Evolutionary conservation across 1,140 invertebrate genomes (phyloP), one percentile per base, ranked within the genome.

Genomic region (Bombus soroeensis): DNA sequence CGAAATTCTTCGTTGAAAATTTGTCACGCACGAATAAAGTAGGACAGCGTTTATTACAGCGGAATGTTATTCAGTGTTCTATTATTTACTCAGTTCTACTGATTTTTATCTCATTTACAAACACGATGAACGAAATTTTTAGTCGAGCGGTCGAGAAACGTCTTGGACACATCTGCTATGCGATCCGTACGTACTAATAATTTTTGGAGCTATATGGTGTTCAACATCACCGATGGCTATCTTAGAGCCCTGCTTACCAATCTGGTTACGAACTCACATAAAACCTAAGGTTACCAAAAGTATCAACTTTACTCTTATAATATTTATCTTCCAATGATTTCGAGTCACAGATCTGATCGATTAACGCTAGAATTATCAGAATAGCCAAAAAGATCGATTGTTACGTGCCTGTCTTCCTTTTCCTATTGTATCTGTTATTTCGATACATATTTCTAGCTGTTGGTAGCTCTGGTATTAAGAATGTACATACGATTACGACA

Each of bases 181-280:
- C 57, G 96, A 97, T 90, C 95, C 95, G 75, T 95, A 96, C 85
- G 96, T 97, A 47, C 86, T 97, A 47, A 95, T 97, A 72, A 96
- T 96, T 77, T 95, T 96, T 41, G 96, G 97, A 25, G 96, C 97
- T 15, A 97, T 98, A 86, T 97, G 96, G 93, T 94, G 97, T 15
- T 97, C 97, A 6, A 98, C 97, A 0, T 96, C 96, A 2, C 96
- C 97, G 0, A 98, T 98, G 96, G 97, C 98, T 18, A 96, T 98
- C 87, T 91, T 98, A 74, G 98, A 98, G 92, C 97, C 97, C 0
- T 98, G 97, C 91, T 93, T 98, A n/a, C 98, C 97, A 3, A 96
- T 98, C 90, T 98, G 97, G 97, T 92, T 98, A 22, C 96, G 97
- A 90, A 96, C 96, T 68, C 96, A 96, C 78, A 95, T 98, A 9